These are phyloP conservation scores for Unio pictorum DNA, from an alignment of 2,888 invertebrate genomes.

Conservation along the genomic window DNA sequence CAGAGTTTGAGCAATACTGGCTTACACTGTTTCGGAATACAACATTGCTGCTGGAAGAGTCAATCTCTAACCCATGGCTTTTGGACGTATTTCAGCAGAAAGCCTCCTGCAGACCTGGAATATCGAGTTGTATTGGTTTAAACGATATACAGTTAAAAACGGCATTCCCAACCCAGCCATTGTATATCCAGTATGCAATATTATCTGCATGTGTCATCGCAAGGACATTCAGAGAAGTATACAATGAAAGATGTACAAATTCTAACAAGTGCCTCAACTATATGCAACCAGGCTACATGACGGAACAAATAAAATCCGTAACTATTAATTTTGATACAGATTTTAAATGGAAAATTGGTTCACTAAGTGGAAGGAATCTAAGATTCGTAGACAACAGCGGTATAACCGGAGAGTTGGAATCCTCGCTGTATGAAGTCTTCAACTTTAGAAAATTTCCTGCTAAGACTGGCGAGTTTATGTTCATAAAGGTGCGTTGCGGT, in stretches of 20 bases:
- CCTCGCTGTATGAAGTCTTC: constrained; percentile 9
- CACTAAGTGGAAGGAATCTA: no score
- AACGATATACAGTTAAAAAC: not conserved
- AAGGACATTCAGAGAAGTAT: constrained; percentile 15
- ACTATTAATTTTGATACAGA: constrained; percentile 13
- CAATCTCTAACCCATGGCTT: constrained; percentile 14
- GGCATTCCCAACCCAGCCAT: constrained; percentile 9
- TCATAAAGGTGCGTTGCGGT: constrained; percentile 7
- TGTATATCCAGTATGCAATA: constrained; percentile 31
- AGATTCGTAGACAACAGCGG: not conserved
- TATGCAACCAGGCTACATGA: constrained; percentile 6
- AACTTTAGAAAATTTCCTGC: constrained; percentile 5
- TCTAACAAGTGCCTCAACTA: not conserved
- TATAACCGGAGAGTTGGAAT: constrained; percentile 1
- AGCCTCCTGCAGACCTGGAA: not conserved
- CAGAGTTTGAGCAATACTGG: constrained; percentile 13
- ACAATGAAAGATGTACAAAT: not conserved
- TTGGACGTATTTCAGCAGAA: constrained; percentile 1
- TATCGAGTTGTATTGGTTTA: no score
- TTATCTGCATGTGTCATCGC: constrained; percentile 24
- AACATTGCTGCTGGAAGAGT: constrained; percentile 6
- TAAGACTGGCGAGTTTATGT: not conserved
- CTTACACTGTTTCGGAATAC: constrained; percentile 5
- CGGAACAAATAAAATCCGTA: constrained; percentile 2
- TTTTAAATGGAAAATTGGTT: constrained; percentile 17